phyloP scores from a whole-genome alignment of 2,797 vertebrate genomes.

The Dallia pectoralis region DNA sequence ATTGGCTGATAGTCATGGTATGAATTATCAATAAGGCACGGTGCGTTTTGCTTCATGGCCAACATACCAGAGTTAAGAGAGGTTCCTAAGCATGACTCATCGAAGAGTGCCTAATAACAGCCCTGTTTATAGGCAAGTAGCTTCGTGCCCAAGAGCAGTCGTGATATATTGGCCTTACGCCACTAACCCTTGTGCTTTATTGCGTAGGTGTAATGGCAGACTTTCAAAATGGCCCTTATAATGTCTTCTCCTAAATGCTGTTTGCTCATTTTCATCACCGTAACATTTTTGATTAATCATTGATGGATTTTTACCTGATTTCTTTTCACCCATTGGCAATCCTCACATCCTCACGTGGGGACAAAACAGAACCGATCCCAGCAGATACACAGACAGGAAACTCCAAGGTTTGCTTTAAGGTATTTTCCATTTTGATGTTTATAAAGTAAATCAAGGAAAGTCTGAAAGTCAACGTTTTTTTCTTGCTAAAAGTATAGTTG shows the following conservation, averaged over 20 bases:
- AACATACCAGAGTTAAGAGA: too few relatives aligned
- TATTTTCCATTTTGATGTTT: neutral
- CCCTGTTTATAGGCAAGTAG: too few relatives aligned
- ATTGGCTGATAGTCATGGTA: too few relatives aligned
- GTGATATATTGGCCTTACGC: too few relatives aligned
- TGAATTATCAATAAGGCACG: too few relatives aligned
- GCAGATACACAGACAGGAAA: neutral
- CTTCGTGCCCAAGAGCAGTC: too few relatives aligned
- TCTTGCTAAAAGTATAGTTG: neutral
- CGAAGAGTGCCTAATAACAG: too few relatives aligned
- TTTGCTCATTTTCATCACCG: neutral
- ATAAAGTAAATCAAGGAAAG: too few relatives aligned
- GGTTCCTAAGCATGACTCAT: too few relatives aligned
- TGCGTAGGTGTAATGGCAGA: neutral
- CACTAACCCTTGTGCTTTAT: too few relatives aligned
- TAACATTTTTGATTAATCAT: neutral
- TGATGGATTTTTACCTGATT: neutral
- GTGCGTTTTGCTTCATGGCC: too few relatives aligned
- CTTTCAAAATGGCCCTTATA: neutral
- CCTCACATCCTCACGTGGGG: neutral
- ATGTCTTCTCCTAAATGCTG: neutral
- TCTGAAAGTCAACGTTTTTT: too few relatives aligned
- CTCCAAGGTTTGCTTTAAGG: slow-evolving; percentile 33
- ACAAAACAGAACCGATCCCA: neutral
- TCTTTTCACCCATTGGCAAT: slow-evolving; percentile 17